These are phyloP conservation scores for Phymorhynchus buccinoides DNA, from an alignment of 1,140 invertebrate genomes.

Conservation along the genomic window DNA sequence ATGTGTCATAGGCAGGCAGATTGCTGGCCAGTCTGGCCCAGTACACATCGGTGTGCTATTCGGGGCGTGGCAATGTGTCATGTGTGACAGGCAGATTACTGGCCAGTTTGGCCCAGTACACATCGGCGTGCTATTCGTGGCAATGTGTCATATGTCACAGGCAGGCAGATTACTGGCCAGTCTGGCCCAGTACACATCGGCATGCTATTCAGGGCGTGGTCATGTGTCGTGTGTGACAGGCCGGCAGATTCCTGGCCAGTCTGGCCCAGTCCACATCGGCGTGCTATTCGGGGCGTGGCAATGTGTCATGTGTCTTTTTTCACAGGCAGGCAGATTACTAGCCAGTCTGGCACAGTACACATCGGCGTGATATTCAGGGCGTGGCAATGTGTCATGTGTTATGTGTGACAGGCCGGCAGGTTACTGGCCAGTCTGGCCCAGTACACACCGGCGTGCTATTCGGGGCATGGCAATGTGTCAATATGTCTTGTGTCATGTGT, in stretches of 20 bases:
- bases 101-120: too few species aligned
- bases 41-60: too few species aligned
- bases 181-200: too few species aligned
- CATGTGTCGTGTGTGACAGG: background rate
- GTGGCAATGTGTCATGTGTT: background rate
- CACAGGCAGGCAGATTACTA: too few species aligned
- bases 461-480: background rate
- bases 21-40: background rate
- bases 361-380: background rate
- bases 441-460: background rate
- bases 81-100: too few species aligned
- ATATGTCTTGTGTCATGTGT: background rate
- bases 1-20: background rate
- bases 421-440: background rate
- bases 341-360: background rate
- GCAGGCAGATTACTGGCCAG: too few species aligned
- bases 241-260: background rate
- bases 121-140: too few species aligned
- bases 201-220: too few species aligned
- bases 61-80: too few species aligned
- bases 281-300: too few species aligned
- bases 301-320: too few species aligned
- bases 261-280: background rate
- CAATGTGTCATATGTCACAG: too few species aligned
- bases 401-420: background rate